phyloP scores from a whole-genome alignment of 2,888 invertebrate genomes.

The Petrolisthes manimaculis region DNA sequence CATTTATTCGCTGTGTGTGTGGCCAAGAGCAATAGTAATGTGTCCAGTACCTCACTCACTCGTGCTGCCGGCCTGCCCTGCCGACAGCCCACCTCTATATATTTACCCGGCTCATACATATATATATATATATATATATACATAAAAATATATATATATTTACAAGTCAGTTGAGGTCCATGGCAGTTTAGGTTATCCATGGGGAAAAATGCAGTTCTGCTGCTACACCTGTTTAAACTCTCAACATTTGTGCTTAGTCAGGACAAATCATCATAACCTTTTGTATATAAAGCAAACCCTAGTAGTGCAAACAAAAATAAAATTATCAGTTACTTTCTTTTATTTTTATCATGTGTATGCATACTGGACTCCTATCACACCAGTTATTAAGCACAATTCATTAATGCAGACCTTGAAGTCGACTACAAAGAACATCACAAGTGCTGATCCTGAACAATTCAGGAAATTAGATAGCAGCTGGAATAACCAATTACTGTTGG shows the following conservation, averaged over 20 bases:
- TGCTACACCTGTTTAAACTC: conserved; percentile 59
- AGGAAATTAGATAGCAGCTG: no score
- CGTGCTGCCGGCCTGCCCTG: conserved; percentile 19
- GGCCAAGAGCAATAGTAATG: conserved; percentile 36
- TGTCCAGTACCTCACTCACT: conserved; percentile 49
- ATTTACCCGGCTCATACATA: conserved; percentile 14
- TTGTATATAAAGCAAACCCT: conserved; percentile 62
- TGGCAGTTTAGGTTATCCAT: conserved; percentile 48
- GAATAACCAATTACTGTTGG: no score
- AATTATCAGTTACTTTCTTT: conserved; percentile 53
- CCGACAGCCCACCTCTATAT: conserved; percentile 12
- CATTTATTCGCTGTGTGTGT: conserved; percentile 24
- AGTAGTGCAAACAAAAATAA: conserved; percentile 63
- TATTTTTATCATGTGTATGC: conserved; percentile 14
- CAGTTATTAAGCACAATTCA: neutral
- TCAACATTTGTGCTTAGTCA: conserved; percentile 61
- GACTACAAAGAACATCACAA: no score
- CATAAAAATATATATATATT: conserved; percentile 7
- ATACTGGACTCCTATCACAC: neutral
- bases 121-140: conserved; percentile 17
- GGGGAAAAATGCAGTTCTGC: conserved; percentile 49
- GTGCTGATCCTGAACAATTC: no score
- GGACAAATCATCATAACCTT: conserved; percentile 65
- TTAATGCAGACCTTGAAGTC: no score
- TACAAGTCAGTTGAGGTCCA: conserved; percentile 15